Evolutionary conservation across 2,797 vertebrate genomes (phyloP).

Genomic region (Acanthiza pusilla): DNA sequence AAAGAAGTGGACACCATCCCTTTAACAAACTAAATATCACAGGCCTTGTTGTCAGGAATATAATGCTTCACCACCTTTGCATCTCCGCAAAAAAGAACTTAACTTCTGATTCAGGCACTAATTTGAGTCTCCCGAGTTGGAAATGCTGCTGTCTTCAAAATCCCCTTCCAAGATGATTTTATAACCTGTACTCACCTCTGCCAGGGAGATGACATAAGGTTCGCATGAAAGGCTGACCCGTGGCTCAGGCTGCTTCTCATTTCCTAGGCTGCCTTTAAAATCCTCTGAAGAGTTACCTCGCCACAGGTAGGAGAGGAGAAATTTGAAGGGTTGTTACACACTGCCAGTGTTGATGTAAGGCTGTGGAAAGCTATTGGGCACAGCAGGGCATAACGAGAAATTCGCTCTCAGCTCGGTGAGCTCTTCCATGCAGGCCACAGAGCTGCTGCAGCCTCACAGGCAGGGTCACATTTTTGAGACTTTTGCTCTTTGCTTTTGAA

Average conservation of each 20-base stretch:
- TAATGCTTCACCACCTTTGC: not conserved
- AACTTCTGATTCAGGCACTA: not conserved
- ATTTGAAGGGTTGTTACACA: slow-evolving; percentile 32
- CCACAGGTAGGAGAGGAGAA: slow-evolving; percentile 28
- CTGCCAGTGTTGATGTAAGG: not conserved
- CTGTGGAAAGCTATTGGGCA: not conserved
- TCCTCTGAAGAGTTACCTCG: not conserved
- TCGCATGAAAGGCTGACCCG: not conserved
- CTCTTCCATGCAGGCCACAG: not conserved
- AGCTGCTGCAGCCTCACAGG: not conserved
- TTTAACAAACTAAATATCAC: not conserved
- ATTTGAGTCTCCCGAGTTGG: not conserved
- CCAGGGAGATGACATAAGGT: not conserved
- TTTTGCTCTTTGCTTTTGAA: not conserved
- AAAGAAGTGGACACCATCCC: not conserved
- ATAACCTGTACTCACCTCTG: not conserved
- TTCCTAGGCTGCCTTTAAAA: slow-evolving; percentile 14
- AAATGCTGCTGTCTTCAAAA: not conserved
- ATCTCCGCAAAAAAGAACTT: not conserved
- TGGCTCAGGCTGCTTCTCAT: not conserved
- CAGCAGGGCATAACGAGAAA: slow-evolving; percentile 15
- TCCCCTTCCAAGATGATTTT: not conserved
- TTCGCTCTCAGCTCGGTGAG: not conserved
- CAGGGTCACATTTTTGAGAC: not conserved
- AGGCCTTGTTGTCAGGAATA: not conserved